Conservation (phyloP, 2,113 vertebrate genomes). For the Leptocoma aspasia region DNA sequence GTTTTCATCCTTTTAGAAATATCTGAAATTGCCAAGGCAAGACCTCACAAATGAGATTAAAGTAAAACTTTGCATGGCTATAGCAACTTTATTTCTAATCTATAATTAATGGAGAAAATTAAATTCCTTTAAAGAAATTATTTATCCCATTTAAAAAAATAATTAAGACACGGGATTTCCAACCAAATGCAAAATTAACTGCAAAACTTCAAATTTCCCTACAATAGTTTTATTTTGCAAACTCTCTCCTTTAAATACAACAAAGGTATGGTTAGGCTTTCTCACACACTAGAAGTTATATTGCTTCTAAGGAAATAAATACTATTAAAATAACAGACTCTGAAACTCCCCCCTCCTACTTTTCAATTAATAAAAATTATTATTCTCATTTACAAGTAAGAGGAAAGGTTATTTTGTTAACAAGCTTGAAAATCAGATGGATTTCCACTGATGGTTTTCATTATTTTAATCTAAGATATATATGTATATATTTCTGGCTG, state of each 20-base stretch:
- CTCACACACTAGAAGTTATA: background rate
- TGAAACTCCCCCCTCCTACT: accelerated
- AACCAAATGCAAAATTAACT: background rate
- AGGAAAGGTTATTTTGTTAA: background rate
- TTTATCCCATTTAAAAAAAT: background rate
- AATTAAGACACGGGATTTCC: background rate
- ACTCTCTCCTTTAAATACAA: background rate
- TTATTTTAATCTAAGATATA: background rate
- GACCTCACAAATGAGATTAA: background rate
- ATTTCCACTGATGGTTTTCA: background rate
- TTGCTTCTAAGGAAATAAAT: background rate
- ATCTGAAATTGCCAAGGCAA: background rate
- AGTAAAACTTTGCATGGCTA: background rate
- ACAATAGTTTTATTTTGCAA: background rate
- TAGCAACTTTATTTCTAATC: background rate
- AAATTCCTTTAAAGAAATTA: background rate
- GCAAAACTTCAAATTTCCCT: background rate
- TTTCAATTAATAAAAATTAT: background rate
- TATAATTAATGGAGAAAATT: background rate
- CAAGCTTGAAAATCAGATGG: background rate
- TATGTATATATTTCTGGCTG: background rate
- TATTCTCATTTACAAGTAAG: background rate
- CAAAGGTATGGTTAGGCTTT: background rate
- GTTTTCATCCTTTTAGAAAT: background rate
- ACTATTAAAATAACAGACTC: background rate